Evolutionary conservation across 2,113 vertebrate genomes (phyloP).

Genomic region (Apaloderma vittatum): DNA sequence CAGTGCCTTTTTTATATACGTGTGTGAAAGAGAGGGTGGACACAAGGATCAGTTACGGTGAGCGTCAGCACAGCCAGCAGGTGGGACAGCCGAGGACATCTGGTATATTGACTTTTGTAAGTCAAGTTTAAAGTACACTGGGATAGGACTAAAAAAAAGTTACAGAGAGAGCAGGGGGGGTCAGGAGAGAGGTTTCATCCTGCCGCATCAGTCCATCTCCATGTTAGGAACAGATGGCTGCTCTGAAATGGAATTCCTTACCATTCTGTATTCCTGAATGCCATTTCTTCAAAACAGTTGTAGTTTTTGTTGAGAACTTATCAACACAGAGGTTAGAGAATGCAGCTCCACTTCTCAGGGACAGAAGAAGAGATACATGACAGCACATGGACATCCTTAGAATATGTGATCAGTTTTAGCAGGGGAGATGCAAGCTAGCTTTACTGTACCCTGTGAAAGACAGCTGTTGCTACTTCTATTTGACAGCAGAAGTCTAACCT

Average conservation of each 20-base stretch:
- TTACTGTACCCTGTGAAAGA: not conserved
- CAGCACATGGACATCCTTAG: not conserved
- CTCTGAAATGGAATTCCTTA: not conserved
- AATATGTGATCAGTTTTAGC: not conserved
- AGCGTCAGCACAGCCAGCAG: not conserved
- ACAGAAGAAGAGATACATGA: not conserved
- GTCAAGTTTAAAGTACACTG: not conserved
- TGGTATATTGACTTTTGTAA: not conserved
- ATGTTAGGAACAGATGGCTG: not conserved
- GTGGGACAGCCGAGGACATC: not conserved
- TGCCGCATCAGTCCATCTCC: not conserved
- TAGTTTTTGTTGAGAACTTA: not conserved
- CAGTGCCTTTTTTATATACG: not conserved
- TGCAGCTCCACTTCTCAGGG: not conserved
- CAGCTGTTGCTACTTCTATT: not conserved
- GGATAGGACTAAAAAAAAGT: not conserved
- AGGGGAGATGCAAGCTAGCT: not conserved
- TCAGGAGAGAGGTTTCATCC: not conserved
- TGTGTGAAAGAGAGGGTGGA: not conserved
- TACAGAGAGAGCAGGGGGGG: not conserved
- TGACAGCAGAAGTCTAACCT: conserved; percentile 1
- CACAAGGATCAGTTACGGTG: not conserved
- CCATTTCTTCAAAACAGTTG: not conserved
- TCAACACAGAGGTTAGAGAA: not conserved
- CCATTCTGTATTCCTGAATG: not conserved